Base-by-base conservation (phyloP, 2,888 invertebrate species). In the Phlogophora meticulosa region DNA sequence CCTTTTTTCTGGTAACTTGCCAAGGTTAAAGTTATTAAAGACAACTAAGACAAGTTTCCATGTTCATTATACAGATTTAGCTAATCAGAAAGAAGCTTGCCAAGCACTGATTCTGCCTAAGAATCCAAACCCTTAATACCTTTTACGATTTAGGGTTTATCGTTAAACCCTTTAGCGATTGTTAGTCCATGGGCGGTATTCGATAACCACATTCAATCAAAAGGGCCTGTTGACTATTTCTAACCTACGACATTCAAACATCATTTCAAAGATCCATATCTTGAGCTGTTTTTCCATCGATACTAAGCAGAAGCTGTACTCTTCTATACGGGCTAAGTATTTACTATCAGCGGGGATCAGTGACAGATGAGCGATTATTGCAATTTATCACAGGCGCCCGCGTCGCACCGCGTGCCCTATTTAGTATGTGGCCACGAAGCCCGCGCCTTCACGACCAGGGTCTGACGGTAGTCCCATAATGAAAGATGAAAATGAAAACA, bases 311-410 rank as follows among this genome's bases (percentile, higher is more conserved):
- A 20, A 3, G 48, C 34, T 10, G 58, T 68, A 20, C 51, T 51
- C 28, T 32, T 55, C 42, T 24, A 67, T 72, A 49, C 43, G 59
- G 22, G 60, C 51, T 51, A 52, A 69, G 77, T 78, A 72, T 75
- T 69, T 63, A 75, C 80, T 74, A 78, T 72, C 72, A 72, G 68
- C 51, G 58, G 48, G 58, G 66, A 81, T 81, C 78, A 71, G 48
- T 56, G 79, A 74, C 83, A 74, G 56, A 76, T 83, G 82, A 82
- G 66, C 60, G 81, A 83, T 76, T 74, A 76, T 79, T 72, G 76
- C 83, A 65, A 82, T 82, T 76, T 81, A 74, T 83, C 83, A 76
- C 61, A 43, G n/a, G 46, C 80, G 57, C 43, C 43, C 60, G 64
- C 63, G 64, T 42, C 71, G 55, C 70, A 20, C 67, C 69, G 62